Evolutionary conservation across 2,888 invertebrate genomes (phyloP).

Genomic region (Rhagium mordax): DNA sequence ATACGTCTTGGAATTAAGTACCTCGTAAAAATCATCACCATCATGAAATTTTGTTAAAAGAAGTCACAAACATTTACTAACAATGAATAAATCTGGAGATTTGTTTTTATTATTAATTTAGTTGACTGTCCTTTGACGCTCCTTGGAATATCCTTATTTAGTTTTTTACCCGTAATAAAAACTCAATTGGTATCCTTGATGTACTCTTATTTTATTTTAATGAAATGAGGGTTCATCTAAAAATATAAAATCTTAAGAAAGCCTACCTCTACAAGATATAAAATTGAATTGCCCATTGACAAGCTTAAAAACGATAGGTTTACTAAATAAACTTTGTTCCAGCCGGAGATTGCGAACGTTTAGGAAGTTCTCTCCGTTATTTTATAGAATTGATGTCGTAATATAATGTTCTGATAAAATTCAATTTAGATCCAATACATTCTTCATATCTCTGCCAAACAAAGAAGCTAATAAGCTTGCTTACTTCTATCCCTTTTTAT

Average conservation of each 20-base stretch:
- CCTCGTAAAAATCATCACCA: too few relatives aligned
- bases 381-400: constrained; percentile 4
- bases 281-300: constrained; percentile 9
- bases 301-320: constrained; percentile 6
- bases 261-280: neutral
- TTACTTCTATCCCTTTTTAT: neutral
- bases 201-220: neutral
- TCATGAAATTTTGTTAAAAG: too few relatives aligned
- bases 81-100: too few relatives aligned
- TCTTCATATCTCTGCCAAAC: constrained; percentile 7
- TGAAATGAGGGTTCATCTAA: neutral
- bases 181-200: neutral
- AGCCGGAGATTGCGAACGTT: constrained; percentile 10
- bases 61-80: too few relatives aligned
- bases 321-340: constrained; percentile 10
- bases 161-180: neutral
- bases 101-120: too few relatives aligned
- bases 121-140: neutral
- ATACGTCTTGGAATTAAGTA: too few relatives aligned
- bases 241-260: neutral
- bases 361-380: neutral
- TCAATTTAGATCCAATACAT: constrained; percentile 6
- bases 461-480: neutral
- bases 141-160: neutral
- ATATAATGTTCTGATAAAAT: constrained; percentile 4